Percentiles rank a stretch among this genome's conserved stretches.
Evolutionary conservation across 2,888 invertebrate genomes (phyloP).

Genomic region (Timema cristinae): DNA sequence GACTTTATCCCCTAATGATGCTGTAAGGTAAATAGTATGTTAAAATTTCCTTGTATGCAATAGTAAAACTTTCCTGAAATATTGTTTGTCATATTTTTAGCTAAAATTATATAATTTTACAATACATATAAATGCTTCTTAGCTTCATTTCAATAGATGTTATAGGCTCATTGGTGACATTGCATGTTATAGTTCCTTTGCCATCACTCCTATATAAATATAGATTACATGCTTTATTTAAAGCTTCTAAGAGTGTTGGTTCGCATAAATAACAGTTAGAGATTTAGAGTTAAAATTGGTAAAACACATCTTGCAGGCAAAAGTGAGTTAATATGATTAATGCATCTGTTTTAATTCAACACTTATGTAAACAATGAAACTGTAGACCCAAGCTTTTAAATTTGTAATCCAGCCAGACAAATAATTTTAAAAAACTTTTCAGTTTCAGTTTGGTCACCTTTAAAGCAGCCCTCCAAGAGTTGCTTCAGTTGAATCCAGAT

Average conservation of each 20-base stretch:
- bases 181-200: no score
- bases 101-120: no score
- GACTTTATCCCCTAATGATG: constrained; percentile 36
- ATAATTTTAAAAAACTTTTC: constrained; percentile 14
- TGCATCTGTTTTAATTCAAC: background rate
- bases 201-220: no score
- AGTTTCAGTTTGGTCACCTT: constrained; percentile 38
- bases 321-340: no score
- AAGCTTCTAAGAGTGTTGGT: background rate
- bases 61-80: background rate
- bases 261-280: background rate
- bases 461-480: constrained; percentile 36
- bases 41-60: background rate
- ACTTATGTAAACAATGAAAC: background rate
- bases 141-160: no score
- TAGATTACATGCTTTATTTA: no score
- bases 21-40: constrained; percentile 33
- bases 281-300: background rate
- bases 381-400: background rate
- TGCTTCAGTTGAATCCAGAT: constrained; percentile 31
- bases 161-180: no score
- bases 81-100: background rate
- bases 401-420: background rate
- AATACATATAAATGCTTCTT: no score
- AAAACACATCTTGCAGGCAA: no score